Evolutionary conservation across 2,113 vertebrate genomes (phyloP).

Genomic region (Dasypus novemcinctus): DNA sequence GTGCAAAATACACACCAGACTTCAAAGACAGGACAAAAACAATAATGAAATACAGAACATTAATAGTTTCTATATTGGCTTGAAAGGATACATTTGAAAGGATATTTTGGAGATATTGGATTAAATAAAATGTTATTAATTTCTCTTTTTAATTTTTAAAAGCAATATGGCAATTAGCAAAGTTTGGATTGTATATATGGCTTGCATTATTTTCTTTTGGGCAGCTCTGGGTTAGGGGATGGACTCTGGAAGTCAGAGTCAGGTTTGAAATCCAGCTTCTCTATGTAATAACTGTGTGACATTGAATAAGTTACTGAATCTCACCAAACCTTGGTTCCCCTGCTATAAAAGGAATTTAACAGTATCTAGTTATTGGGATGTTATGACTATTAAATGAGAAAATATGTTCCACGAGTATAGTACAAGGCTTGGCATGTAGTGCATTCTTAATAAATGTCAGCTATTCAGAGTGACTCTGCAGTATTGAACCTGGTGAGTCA

Average conservation of each 20-base stretch:
- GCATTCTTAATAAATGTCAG: not conserved
- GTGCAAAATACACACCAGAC: not conserved
- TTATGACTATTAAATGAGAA: not conserved
- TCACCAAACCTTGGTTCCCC: no score
- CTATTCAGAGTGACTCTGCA: not conserved
- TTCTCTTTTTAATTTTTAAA: not conserved
- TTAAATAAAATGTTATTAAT: not conserved
- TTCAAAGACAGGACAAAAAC: not conserved
- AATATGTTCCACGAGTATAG: accelerated
- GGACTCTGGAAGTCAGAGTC: not conserved
- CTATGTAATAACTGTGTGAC: not conserved
- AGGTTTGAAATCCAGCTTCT: not conserved
- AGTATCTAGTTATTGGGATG: not conserved
- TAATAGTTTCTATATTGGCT: not conserved
- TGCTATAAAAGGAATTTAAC: not conserved
- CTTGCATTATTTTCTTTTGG: not conserved
- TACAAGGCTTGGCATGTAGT: accelerated
- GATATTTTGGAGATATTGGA: not conserved
- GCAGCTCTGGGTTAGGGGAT: not conserved
- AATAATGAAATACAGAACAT: not conserved
- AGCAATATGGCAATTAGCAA: not conserved
- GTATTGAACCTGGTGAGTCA: not conserved
- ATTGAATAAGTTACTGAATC: no score
- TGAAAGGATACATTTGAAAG: not conserved
- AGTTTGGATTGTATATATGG: not conserved